These are phyloP conservation scores for Xiphophorus couchianus DNA, from an alignment of 2,113 vertebrate species.

Conservation along the genomic window DNA sequence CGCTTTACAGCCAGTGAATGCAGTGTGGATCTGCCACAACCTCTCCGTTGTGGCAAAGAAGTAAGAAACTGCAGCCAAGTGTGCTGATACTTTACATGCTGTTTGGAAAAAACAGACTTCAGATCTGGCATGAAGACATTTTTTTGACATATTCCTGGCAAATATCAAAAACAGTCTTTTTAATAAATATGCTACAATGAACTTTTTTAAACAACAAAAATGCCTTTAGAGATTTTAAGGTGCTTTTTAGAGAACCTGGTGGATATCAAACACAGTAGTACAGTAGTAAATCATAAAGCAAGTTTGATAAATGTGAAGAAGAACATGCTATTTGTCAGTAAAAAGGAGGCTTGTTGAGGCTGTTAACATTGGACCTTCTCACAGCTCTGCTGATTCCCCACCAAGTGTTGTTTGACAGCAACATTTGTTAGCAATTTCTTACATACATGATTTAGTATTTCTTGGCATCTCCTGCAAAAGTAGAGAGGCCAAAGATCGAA, in stretches of 20 bases:
- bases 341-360: slow-evolving; percentile 6
- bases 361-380: slow-evolving; percentile 30
- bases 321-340: slow-evolving; percentile 33
- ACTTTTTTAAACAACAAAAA: background rate
- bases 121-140: slow-evolving; percentile 16
- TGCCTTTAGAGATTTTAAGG: background rate
- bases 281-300: slow-evolving; percentile 45
- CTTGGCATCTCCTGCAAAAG: slow-evolving; percentile 32
- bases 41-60: background rate
- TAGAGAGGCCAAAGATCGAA: slow-evolving; percentile 45
- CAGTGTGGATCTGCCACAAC: slow-evolving; percentile 39
- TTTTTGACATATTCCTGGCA: slow-evolving; percentile 33
- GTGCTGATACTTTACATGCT: slow-evolving; percentile 21
- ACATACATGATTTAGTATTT: slow-evolving; percentile 55
- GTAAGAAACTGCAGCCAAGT: slow-evolving; percentile 13
- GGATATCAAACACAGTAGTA: slow-evolving; percentile 21
- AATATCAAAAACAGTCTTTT: slow-evolving; percentile 31
- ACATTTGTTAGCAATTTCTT: slow-evolving; percentile 68
- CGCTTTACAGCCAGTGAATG: background rate
- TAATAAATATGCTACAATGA: slow-evolving; percentile 28
- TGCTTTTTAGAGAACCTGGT: slow-evolving; percentile 15
- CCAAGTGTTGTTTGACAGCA: slow-evolving; percentile 35
- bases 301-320: slow-evolving; percentile 28
- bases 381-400: slow-evolving; percentile 5
- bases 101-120: slow-evolving; percentile 29